These are phyloP conservation scores for Myiothlypis chrysogaster DNA, from an alignment of 2,797 vertebrate species.

Conservation along the genomic window DNA sequence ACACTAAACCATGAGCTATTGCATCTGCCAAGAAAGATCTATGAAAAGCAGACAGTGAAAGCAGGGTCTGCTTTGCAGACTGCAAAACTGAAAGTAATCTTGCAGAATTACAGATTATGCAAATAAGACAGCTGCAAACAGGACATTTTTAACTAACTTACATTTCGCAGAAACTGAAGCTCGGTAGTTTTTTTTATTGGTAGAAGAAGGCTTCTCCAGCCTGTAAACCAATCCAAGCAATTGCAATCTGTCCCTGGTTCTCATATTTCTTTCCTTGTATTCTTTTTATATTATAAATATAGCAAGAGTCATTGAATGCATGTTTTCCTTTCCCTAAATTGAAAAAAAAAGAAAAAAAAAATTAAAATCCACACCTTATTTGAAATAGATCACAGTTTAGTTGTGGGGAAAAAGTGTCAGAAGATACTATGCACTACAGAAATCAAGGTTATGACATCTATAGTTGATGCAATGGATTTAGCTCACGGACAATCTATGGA, in stretches of 20 bases:
- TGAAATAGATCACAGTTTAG: neutral
- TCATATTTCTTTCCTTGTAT: neutral
- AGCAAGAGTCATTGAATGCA: neutral
- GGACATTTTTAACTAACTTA: neutral
- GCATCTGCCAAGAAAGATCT: neutral
- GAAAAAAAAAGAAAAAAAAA: neutral
- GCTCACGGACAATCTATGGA: neutral
- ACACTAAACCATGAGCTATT: neutral
- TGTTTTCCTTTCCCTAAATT: neutral
- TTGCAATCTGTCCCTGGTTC: neutral
- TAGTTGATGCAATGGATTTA: neutral
- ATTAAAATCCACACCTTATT: neutral
- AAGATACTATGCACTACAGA: neutral
- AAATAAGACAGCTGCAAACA: neutral
- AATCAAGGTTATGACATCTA: neutral
- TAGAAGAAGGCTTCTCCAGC: neutral
- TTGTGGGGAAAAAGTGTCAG: fast-evolving
- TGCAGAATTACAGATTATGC: constrained; percentile 12
- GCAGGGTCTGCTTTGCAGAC: neutral
- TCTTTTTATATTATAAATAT: neutral
- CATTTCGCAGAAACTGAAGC: neutral
- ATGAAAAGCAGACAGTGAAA: neutral
- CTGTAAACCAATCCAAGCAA: neutral
- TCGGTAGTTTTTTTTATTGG: neutral
- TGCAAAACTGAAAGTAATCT: constrained; percentile 38